A percentile compares a stretch with the other conserved stretches of the same genome.
Conservation (phyloP, 2,888 invertebrate species). For the Campoplex nolae region DNA sequence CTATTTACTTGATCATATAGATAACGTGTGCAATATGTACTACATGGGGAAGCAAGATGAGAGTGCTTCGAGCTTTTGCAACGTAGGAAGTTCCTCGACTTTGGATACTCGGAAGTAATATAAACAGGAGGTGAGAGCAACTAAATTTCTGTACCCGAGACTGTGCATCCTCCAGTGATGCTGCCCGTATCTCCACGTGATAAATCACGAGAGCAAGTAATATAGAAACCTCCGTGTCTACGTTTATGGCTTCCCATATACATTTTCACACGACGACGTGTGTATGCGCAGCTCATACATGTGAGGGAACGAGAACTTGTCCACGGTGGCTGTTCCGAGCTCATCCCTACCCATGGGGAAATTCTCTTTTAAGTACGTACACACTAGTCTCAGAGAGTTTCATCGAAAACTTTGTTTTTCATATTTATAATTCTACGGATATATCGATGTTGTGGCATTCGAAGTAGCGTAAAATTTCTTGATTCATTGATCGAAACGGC, state of each 20-base stretch:
- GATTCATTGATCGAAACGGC: too few relatives aligned
- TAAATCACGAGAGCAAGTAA: slow-evolving; percentile 33
- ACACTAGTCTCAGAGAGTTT: background rate
- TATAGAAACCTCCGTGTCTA: slow-evolving; percentile 34
- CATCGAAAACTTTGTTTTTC: too few relatives aligned
- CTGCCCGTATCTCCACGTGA: slow-evolving; percentile 22
- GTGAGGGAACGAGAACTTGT: background rate
- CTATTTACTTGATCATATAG: background rate
- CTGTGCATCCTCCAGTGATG: background rate
- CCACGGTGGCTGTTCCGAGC: background rate
- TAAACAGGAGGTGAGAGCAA: slow-evolving; percentile 44
- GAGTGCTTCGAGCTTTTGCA: slow-evolving; percentile 4
- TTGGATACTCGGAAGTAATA: slow-evolving; percentile 45
- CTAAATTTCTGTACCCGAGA: slow-evolving; percentile 39
- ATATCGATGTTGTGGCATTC: too few relatives aligned
- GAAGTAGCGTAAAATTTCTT: too few relatives aligned
- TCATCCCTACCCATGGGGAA: background rate
- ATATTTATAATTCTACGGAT: too few relatives aligned
- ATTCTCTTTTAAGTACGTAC: background rate
- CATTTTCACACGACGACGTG: background rate
- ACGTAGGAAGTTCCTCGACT: slow-evolving; percentile 14
- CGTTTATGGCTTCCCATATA: background rate
- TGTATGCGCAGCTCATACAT: background rate
- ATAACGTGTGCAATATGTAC: background rate
- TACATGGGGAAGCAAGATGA: background rate